A percentile compares a stretch with the other conserved stretches of the same genome.
phyloP scores from a whole-genome alignment of 2,113 vertebrate species.

The Cochlearius cochlearius region DNA sequence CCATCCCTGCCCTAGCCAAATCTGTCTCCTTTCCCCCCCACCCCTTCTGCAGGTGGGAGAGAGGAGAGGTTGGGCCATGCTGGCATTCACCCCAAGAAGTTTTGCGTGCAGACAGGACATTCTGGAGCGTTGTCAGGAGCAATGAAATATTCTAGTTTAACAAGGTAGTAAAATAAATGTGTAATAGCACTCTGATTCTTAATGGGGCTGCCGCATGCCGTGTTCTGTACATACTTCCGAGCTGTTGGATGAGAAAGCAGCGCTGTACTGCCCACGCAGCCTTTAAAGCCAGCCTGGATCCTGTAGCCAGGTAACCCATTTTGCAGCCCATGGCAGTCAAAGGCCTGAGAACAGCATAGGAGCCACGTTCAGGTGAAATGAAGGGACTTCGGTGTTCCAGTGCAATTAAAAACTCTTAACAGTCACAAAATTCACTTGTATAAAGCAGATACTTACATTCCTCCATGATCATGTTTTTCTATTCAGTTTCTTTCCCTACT shows the following conservation, averaged over 20 bases:
- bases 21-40: neutral
- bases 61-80: neutral
- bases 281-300: neutral
- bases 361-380: neutral
- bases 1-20: neutral
- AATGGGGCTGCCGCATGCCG: neutral
- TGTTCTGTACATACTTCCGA: neutral
- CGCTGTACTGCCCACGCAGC: neutral
- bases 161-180: conserved; percentile 1
- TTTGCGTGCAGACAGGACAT: neutral
- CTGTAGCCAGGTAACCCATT: neutral
- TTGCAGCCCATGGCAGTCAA: neutral
- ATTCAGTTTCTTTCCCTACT: neutral
- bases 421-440: neutral
- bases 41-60: neutral
- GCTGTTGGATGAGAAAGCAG: neutral
- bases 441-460: neutral
- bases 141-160: neutral
- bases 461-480: neutral
- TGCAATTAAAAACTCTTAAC: neutral
- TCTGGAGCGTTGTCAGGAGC: neutral
- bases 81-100: neutral
- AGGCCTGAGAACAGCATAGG: neutral
- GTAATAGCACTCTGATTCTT: neutral
- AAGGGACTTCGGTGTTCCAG: neutral